Percentiles rank a stretch among this genome's conserved stretches.
phyloP scores from a whole-genome alignment of 2,888 invertebrate genomes.

The Emmelina monodactyla region DNA sequence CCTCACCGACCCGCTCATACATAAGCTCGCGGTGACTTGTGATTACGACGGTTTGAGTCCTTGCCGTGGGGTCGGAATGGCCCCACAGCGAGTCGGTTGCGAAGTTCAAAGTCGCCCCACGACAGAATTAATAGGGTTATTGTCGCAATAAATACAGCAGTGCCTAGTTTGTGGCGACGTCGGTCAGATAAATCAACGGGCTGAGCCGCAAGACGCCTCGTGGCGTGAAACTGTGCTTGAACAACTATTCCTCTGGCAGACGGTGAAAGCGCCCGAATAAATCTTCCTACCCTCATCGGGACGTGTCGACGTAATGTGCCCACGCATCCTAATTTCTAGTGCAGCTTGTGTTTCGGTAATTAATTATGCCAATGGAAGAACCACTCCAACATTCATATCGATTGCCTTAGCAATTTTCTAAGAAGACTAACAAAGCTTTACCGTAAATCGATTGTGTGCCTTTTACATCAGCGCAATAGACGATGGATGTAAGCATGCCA shows the following conservation, averaged over 20 bases:
- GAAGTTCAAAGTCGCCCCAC: slow-evolving; percentile 42
- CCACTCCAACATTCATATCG: too few relatives aligned
- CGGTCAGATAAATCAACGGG: slow-evolving; percentile 56
- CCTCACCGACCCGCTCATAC: background rate
- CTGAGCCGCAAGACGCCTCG: slow-evolving; percentile 47
- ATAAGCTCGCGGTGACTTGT: slow-evolving; percentile 3
- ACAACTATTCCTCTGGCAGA: background rate
- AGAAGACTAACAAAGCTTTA: too few relatives aligned
- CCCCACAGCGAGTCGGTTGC: slow-evolving; percentile 16
- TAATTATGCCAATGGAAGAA: too few relatives aligned
- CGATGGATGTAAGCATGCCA: too few relatives aligned
- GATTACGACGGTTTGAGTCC: slow-evolving; percentile 2
- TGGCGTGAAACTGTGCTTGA: slow-evolving; percentile 8
- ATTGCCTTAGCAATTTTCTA: too few relatives aligned
- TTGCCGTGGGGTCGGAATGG: background rate
- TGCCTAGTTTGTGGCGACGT: slow-evolving; percentile 49
- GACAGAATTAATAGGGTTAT: slow-evolving; percentile 61
- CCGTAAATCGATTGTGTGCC: too few relatives aligned
- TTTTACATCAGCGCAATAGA: too few relatives aligned
- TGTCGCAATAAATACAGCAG: slow-evolving; percentile 60
- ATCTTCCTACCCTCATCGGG: background rate
- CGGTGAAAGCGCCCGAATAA: background rate
- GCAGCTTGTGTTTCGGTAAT: too few relatives aligned
- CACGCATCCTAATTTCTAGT: too few relatives aligned
- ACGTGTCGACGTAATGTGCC: background rate